Percentiles rank a stretch among this genome's conserved stretches.
Conservation (phyloP, 37 sponge, comb jelly and placozoan species). For the Cladorhizidae sp. region DNA sequence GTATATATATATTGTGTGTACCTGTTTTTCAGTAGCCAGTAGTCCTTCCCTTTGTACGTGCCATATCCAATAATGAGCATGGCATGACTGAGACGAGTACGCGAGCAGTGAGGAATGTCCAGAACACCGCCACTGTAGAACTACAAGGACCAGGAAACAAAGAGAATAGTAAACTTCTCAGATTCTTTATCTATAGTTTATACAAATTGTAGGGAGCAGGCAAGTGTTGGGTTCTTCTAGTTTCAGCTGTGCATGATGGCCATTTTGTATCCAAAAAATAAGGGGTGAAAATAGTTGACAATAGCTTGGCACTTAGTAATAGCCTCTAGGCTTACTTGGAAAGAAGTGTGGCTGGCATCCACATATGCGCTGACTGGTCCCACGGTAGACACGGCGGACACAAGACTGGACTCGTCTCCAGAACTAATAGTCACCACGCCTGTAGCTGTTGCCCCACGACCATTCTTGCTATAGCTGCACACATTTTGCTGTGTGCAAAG, state of each 20-base stretch:
- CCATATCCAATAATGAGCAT: slow-evolving; percentile 56
- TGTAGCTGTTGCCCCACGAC: slow-evolving; percentile 51
- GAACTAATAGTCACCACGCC: slow-evolving; percentile 46
- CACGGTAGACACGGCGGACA: slow-evolving; percentile 13
- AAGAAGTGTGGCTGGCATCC: slow-evolving; percentile 17
- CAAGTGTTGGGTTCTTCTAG: too few relatives aligned
- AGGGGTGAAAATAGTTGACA: too few relatives aligned
- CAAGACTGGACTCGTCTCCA: slow-evolving; percentile 59
- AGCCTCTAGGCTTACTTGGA: slow-evolving; percentile 10
- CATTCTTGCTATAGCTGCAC: slow-evolving; percentile 46
- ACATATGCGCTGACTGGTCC: slow-evolving; percentile 12
- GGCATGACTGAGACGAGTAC: slow-evolving; percentile 32
- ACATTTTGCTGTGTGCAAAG: slow-evolving; percentile 29
- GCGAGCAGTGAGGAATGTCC: slow-evolving; percentile 36
- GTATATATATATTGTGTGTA: not conserved
- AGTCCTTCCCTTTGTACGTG: slow-evolving; percentile 31
- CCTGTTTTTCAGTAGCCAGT: slow-evolving; percentile 65
- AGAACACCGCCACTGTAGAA: slow-evolving; percentile 61
- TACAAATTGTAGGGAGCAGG: too few relatives aligned
- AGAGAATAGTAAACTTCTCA: not conserved
- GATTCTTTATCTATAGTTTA: not conserved
- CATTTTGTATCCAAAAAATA: too few relatives aligned
- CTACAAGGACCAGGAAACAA: not conserved
- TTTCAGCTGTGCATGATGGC: too few relatives aligned
- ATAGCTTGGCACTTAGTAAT: too few relatives aligned